A percentile compares a stretch with the other conserved stretches of the same genome.
Evolutionary conservation across 2,113 vertebrate species (phyloP).

Genomic region (Heterocephalus glaber): DNA sequence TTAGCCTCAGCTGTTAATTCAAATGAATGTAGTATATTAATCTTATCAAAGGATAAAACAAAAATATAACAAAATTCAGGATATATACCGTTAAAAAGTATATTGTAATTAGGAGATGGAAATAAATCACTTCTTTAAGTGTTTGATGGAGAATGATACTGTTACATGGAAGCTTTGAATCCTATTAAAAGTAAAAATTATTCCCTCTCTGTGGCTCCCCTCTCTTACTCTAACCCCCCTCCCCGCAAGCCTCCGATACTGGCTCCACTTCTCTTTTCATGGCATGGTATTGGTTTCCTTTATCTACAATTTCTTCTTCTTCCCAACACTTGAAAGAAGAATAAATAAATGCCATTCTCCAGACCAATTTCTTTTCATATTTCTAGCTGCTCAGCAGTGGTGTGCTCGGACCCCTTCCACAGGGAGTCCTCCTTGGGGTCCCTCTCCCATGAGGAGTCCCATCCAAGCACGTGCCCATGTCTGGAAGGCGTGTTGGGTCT

Average conservation of each 20-base stretch:
- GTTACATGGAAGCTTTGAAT: neutral
- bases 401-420: neutral
- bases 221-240: too few species aligned
- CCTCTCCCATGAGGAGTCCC: neutral
- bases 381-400: neutral
- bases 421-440: neutral
- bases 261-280: neutral
- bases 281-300: fast-evolving
- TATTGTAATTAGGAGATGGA: neutral
- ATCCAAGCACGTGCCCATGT: fast-evolving
- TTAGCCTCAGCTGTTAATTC: neutral
- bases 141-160: neutral
- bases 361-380: neutral
- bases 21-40: neutral
- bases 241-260: too few species aligned
- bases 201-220: fast-evolving
- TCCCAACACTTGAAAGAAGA: neutral
- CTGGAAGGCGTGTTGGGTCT: neutral
- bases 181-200: neutral
- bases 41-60: neutral
- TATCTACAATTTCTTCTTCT: neutral
- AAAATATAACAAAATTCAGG: neutral
- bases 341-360: neutral
- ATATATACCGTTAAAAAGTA: neutral
- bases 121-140: neutral